These are phyloP conservation scores for Cheilosia impressa DNA, from an alignment of 2,888 invertebrate genomes.

Conservation along the genomic window DNA sequence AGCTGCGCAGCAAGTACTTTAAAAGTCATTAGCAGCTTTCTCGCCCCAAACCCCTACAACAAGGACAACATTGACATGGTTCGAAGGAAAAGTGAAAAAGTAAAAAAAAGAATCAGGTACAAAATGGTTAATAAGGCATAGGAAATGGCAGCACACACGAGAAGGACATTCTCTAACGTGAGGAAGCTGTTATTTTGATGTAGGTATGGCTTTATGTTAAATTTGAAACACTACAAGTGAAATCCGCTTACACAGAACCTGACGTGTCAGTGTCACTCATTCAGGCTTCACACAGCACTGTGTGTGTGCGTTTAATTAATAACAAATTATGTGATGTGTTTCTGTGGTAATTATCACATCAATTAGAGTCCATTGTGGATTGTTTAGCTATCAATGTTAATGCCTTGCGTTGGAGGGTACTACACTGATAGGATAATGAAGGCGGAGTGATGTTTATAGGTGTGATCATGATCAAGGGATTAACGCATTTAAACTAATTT, in stretches of 20 bases:
- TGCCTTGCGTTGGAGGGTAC: conserved; percentile 41
- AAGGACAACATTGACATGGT: conserved; percentile 39
- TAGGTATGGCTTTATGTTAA: conserved; percentile 24
- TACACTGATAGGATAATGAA: conserved; percentile 51
- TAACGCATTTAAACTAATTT: conserved; percentile 1
- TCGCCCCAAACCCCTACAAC: conserved; percentile 51
- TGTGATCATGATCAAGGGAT: conserved; percentile 9
- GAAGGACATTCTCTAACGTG: conserved; percentile 50
- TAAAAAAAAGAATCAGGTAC: conserved; percentile 16
- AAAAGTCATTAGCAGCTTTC: conserved; percentile 82
- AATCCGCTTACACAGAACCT: conserved; percentile 60
- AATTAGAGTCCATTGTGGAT: conserved; percentile 65
- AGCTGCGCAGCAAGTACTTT: conserved; percentile 77
- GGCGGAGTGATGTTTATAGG: not conserved
- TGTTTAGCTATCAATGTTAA: conserved; percentile 65
- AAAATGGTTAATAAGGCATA: conserved; percentile 63
- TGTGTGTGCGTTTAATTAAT: conserved; percentile 62
- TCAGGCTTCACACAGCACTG: conserved; percentile 1
- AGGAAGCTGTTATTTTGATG: conserved; percentile 51
- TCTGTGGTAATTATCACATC: conserved; percentile 60
- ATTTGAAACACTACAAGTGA: conserved; percentile 42
- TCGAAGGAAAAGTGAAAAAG: conserved; percentile 17
- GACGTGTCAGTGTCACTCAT: conserved; percentile 17
- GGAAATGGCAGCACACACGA: conserved; percentile 44
- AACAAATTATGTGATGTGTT: conserved; percentile 71